Conservation (phyloP, 1,140 invertebrate genomes). For the Eufriesea mexicana region DNA sequence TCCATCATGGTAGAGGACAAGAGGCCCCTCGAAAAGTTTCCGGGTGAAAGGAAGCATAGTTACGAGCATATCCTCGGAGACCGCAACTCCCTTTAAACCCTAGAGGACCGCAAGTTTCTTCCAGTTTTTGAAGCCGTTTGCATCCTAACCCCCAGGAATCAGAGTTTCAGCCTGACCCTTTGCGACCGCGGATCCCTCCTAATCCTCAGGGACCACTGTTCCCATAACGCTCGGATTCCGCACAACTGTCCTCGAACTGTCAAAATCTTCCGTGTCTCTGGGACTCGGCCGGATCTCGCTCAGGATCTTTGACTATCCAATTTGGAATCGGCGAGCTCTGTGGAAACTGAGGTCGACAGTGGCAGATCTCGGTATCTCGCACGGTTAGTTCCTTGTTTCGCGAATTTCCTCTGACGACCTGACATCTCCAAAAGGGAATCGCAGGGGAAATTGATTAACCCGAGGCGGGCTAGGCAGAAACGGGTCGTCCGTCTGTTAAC, state of each 20-base stretch:
- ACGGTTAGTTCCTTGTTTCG: slow-evolving; percentile 1
- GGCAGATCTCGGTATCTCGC: not conserved
- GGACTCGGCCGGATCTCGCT: not conserved
- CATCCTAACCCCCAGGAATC: not conserved
- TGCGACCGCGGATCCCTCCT: not conserved
- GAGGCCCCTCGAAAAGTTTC: not conserved
- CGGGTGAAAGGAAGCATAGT: not conserved
- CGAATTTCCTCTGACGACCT: slow-evolving; percentile 3
- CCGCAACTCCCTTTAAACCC: not conserved
- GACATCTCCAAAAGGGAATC: slow-evolving; percentile 10
- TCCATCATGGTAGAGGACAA: not conserved
- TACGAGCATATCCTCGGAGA: not conserved
- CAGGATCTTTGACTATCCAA: slow-evolving; percentile 3
- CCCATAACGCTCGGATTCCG: not conserved
- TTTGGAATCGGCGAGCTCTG: not conserved
- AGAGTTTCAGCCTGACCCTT: not conserved
- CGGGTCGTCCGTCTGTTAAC: slow-evolving; percentile 6
- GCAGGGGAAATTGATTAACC: slow-evolving; percentile 26
- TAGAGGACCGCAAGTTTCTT: not conserved
- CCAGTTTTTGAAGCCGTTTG: not conserved
- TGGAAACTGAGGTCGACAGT: slow-evolving; percentile 2
- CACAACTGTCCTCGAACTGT: not conserved
- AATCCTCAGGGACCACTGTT: not conserved
- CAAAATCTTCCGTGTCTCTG: not conserved
- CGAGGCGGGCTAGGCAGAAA: not conserved